Percentiles rank a stretch among this genome's conserved stretches.
These are phyloP conservation scores for Sarcophaga caerulescens DNA, from an alignment of 2,888 invertebrate genomes.

Conservation along the genomic window DNA sequence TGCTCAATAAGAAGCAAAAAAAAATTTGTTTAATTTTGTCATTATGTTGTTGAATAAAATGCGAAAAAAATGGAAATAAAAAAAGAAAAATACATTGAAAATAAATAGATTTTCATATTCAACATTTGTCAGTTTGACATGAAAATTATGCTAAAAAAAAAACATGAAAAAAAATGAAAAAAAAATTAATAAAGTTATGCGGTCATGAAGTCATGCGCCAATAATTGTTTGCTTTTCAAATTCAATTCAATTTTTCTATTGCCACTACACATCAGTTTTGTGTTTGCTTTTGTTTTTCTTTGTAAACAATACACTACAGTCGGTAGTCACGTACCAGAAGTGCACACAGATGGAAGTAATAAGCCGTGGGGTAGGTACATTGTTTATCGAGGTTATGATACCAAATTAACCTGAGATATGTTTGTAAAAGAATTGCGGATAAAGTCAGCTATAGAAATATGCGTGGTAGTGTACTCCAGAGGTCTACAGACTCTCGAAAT, in stretches of 20 bases:
- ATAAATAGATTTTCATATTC: constrained; percentile 50
- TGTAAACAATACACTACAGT: not conserved
- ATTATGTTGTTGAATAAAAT: not conserved
- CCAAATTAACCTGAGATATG: no score
- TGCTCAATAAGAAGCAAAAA: not conserved
- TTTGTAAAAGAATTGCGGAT: no score
- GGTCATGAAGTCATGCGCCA: constrained; percentile 67
- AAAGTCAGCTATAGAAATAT: no score
- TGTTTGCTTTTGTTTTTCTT: not conserved
- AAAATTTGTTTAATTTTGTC: not conserved
- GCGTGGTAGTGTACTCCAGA: no score
- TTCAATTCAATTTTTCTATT: constrained; percentile 3
- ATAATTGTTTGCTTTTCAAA: constrained; percentile 55
- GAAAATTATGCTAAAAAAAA: constrained; percentile 58
- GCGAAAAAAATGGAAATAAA: not conserved
- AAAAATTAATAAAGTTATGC: constrained; percentile 58
- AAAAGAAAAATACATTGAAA: constrained; percentile 32
- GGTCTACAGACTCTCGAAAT: no score
- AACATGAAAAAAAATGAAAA: not conserved
- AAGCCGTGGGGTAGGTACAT: no score
- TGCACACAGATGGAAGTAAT: no score
- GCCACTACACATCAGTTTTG: not conserved
- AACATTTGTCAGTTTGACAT: constrained; percentile 66
- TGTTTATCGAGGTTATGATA: no score
- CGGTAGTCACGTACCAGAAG: not conserved